These are phyloP conservation scores for Stigmatopora argus DNA, from an alignment of 2,113 vertebrate genomes.

Conservation along the genomic window DNA sequence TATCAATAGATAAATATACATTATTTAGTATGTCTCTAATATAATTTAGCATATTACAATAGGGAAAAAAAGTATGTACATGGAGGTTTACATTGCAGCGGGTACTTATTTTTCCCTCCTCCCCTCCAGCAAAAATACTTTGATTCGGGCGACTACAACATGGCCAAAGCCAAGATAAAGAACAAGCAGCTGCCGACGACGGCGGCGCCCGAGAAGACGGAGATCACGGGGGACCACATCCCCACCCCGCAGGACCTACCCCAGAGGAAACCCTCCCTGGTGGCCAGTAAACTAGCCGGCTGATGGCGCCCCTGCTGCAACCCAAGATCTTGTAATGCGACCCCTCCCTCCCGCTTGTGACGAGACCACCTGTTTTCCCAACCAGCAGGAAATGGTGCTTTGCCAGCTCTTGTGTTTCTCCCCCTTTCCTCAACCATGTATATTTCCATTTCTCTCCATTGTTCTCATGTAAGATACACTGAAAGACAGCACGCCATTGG, in stretches of 20 bases:
- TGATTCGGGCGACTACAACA: conserved; percentile 99
- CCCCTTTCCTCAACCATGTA: conserved; percentile 33
- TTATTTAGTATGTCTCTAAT: no score
- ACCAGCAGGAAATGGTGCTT: conserved; percentile 51
- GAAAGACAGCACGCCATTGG: conserved; percentile 58
- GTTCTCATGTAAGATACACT: conserved; percentile 52
- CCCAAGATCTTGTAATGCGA: conserved; percentile 44
- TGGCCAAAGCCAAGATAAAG: conserved; percentile 98
- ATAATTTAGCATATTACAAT: background rate
- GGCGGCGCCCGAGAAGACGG: conserved; percentile 89
- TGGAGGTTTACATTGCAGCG: background rate
- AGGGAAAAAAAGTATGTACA: background rate
- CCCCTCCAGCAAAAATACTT: conserved; percentile 93
- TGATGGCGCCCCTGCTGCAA: conserved; percentile 70
- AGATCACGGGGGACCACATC: conserved; percentile 98
- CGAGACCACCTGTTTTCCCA: conserved; percentile 13
- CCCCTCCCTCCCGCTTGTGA: conserved; percentile 66
- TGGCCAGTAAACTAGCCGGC: conserved; percentile 96
- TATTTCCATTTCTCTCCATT: conserved; percentile 61
- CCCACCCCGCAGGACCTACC: conserved; percentile 98
- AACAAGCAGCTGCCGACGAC: conserved; percentile 91
- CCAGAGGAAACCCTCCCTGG: conserved; percentile 96
- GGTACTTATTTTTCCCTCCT: background rate
- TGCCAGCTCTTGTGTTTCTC: conserved; percentile 10
- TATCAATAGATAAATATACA: no score